Evolutionary conservation across 2,888 invertebrate genomes (phyloP).

Genomic region (Drosophila mettleri): DNA sequence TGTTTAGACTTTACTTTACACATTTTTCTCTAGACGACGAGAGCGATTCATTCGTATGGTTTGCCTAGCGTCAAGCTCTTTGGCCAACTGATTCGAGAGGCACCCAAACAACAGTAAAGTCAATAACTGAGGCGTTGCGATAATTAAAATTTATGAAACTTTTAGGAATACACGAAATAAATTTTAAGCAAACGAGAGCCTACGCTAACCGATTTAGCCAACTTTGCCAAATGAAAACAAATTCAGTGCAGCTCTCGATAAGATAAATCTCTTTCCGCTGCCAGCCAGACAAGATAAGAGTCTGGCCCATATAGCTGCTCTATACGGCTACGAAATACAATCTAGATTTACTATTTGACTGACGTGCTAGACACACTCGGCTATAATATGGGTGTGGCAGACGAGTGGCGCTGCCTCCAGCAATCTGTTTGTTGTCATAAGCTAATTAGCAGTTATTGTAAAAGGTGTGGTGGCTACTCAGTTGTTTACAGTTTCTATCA

Average conservation of each 20-base stretch:
- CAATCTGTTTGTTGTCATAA: slow-evolving; percentile 28
- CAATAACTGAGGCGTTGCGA: slow-evolving; percentile 29
- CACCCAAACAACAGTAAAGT: slow-evolving; percentile 28
- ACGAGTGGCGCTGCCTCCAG: slow-evolving; percentile 38
- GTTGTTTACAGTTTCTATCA: slow-evolving; percentile 13
- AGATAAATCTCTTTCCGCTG: slow-evolving; percentile 58
- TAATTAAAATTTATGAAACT: slow-evolving; percentile 39
- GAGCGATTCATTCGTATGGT: neutral
- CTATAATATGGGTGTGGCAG: slow-evolving; percentile 48
- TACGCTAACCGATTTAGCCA: slow-evolving; percentile 8
- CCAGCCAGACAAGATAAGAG: slow-evolving; percentile 36
- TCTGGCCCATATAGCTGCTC: slow-evolving; percentile 3
- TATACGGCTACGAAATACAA: slow-evolving; percentile 16
- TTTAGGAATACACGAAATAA: slow-evolving; percentile 33
- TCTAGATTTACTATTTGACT: slow-evolving; percentile 20
- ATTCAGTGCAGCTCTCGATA: slow-evolving; percentile 46
- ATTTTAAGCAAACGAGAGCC: slow-evolving; percentile 6
- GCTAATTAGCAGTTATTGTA: slow-evolving; percentile 47
- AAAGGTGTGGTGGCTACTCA: slow-evolving; percentile 22
- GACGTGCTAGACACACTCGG: slow-evolving; percentile 22
- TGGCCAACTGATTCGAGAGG: slow-evolving; percentile 40
- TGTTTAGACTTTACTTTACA: slow-evolving; percentile 17
- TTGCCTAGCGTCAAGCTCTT: slow-evolving; percentile 2
- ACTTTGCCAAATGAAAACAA: slow-evolving; percentile 35
- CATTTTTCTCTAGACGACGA: slow-evolving; percentile 27